phyloP scores from a whole-genome alignment of 2,797 vertebrate species.

The Epinephelus malabaricus region DNA sequence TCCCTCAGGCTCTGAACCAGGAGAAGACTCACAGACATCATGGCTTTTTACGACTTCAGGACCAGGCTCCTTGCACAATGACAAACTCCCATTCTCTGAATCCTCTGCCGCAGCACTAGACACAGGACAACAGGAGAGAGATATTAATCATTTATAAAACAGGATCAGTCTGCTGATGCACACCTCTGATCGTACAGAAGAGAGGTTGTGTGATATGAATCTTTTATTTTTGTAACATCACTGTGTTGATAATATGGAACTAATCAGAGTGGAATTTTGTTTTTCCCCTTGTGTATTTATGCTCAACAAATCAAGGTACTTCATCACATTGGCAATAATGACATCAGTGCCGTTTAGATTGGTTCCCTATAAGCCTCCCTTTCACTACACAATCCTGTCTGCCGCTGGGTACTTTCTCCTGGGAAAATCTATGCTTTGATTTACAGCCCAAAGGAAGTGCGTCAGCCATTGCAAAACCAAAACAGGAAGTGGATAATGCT shows the following conservation, averaged over 20 bases:
- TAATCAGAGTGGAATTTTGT: background rate
- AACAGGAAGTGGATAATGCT: too few species aligned
- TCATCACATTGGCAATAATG: background rate
- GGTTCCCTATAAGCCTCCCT: too few species aligned
- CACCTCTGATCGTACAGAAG: background rate
- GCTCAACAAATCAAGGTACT: background rate
- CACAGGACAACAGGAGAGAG: background rate
- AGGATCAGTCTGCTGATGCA: background rate
- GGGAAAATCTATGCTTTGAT: too few species aligned
- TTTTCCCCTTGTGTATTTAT: background rate
- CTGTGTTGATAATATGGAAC: background rate
- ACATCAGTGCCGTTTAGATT: too few species aligned
- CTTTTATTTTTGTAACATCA: background rate
- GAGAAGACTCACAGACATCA: slow-evolving; percentile 42
- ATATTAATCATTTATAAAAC: background rate
- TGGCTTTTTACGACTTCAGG: slow-evolving; percentile 33
- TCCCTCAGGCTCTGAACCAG: slow-evolving; percentile 41
- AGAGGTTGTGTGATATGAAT: background rate
- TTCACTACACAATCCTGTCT: too few species aligned
- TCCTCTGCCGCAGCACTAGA: slow-evolving; percentile 54
- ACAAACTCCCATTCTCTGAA: slow-evolving; percentile 5
- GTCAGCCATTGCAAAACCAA: too few species aligned
- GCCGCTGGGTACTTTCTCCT: too few species aligned
- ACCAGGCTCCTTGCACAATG: background rate
- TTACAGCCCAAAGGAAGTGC: too few species aligned